phyloP scores from a whole-genome alignment of 2,797 vertebrate species.

The Chelon labrosus region DNA sequence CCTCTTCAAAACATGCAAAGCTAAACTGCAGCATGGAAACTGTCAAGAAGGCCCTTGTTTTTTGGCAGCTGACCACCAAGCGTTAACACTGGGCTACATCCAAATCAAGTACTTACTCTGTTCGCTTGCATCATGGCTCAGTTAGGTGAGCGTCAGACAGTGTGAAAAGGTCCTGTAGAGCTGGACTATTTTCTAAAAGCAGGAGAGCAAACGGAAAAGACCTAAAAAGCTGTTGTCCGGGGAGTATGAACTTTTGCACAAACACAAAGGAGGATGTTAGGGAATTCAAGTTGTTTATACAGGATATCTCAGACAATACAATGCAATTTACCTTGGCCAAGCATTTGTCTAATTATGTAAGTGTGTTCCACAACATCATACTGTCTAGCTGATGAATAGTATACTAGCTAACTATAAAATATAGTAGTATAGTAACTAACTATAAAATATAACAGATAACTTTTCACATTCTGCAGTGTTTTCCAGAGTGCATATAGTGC shows the following conservation, averaged over 20 bases:
- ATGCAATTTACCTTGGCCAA: slow-evolving; percentile 10
- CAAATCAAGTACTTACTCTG: neutral
- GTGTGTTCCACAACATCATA: neutral
- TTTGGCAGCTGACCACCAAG: neutral
- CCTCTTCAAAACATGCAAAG: neutral
- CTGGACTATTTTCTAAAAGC: too few relatives aligned
- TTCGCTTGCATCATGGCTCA: neutral
- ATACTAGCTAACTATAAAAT: too few relatives aligned
- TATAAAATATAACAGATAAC: neutral
- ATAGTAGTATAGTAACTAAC: neutral
- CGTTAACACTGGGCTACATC: neutral
- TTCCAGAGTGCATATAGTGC: too few relatives aligned
- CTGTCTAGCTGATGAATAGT: too few relatives aligned
- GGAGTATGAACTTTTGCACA: neutral
- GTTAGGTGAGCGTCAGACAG: neutral
- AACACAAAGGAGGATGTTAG: slow-evolving; percentile 26
- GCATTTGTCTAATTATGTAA: slow-evolving; percentile 8
- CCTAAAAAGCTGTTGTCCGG: neutral
- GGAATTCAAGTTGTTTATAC: slow-evolving; percentile 32
- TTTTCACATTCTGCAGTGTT: neutral
- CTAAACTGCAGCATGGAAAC: too few relatives aligned
- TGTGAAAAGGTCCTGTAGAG: too few relatives aligned
- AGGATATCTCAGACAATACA: slow-evolving; percentile 43
- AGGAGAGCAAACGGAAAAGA: neutral
- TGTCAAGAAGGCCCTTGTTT: neutral